A percentile compares a stretch with the other conserved stretches of the same genome.
Evolutionary conservation across 2,113 vertebrate genomes (phyloP).

Genomic region (Toxotes jaculatrix): DNA sequence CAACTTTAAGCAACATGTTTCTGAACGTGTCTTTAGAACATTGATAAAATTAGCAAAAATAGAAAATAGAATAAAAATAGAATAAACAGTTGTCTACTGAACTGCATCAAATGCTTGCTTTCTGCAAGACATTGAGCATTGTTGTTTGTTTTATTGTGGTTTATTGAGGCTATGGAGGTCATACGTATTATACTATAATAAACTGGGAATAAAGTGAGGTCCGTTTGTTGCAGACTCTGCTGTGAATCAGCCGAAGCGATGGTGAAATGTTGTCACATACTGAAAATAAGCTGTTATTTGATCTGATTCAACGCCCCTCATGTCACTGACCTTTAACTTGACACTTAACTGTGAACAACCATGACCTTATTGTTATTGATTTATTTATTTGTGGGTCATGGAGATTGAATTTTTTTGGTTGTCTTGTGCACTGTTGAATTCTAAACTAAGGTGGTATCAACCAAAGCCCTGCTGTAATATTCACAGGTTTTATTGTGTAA

Average conservation of each 20-base stretch:
- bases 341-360: conserved; percentile 39
- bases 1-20: neutral
- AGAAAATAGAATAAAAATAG: no score
- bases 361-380: conserved; percentile 19
- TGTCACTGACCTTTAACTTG: conserved; percentile 49
- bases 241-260: conserved; percentile 60
- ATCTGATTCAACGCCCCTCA: conserved; percentile 24
- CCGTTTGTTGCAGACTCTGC: conserved; percentile 47
- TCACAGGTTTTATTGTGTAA: neutral
- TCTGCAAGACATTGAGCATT: neutral
- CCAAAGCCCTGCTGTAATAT: neutral
- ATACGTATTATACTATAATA: conserved; percentile 19
- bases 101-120: neutral
- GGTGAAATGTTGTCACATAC: conserved; percentile 53
- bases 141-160: no score
- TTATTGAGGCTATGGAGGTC: no score
- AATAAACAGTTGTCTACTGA: no score
- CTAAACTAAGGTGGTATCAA: neutral
- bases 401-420: neutral
- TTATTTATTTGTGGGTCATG: conserved; percentile 2
- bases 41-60: neutral
- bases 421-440: neutral
- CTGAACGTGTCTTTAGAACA: neutral
- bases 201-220: conserved; percentile 18
- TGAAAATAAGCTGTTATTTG: conserved; percentile 36